phyloP scores from a whole-genome alignment of 2,113 vertebrate genomes.

The Malaclemys terrapin region DNA sequence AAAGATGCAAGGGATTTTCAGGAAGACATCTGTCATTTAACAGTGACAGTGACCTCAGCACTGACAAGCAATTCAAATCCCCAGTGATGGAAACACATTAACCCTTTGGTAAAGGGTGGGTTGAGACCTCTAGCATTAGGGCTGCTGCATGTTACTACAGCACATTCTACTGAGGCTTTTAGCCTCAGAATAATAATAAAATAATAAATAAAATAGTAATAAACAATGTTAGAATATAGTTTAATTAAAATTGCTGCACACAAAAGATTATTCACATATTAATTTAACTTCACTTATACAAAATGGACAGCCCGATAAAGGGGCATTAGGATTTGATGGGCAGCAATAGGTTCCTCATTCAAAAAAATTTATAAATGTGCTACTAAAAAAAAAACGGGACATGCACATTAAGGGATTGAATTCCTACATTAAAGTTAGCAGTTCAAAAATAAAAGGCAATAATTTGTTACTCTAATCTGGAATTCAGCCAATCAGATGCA shows the following conservation, averaged over 20 bases:
- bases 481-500: background rate
- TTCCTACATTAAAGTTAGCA: accelerated
- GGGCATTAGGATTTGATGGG: background rate
- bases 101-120: slow-evolving; percentile 50
- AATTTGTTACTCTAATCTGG: background rate
- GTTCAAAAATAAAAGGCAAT: accelerated
- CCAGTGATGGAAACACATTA: slow-evolving; percentile 78
- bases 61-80: slow-evolving; percentile 86
- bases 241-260: background rate
- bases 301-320: background rate
- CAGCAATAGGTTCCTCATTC: background rate
- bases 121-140: slow-evolving; percentile 34
- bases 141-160: background rate
- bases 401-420: background rate
- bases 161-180: background rate
- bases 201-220: background rate
- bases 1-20: slow-evolving; percentile 90
- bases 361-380: background rate
- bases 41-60: slow-evolving; percentile 90
- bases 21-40: slow-evolving; percentile 96
- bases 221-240: background rate
- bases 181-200: background rate
- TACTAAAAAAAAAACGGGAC: background rate
- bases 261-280: background rate
- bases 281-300: background rate